Base-by-base conservation (phyloP, 2,113 vertebrate genomes). In the Rhea americana region DNA sequence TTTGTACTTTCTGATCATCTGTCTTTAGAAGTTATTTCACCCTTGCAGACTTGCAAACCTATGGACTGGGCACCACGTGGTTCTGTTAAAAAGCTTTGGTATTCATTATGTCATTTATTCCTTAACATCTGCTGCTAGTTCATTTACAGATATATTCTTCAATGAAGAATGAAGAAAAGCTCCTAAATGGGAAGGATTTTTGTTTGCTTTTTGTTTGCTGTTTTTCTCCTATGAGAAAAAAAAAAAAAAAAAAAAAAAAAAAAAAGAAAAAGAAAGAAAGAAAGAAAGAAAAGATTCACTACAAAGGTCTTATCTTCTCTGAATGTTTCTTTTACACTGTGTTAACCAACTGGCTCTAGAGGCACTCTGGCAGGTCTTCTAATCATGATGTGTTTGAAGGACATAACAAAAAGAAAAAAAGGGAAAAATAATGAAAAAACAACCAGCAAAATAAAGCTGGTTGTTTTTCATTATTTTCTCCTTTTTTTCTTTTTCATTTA, bases 141-240 rank as follows among this genome's bases (percentile, higher is more conserved):
- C 10, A 75, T 75, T 84, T 22, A 28, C 7, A 84, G 43, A 68
- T 67, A 19, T 20, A 55, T 50, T 39, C 24, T 75, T 75, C 82
- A 15, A 47, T 21, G 30, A 48, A 7, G 20, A 51, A 0, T 11
- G 11, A 56, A 79, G 79, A 84, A 43, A 0, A 0, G 15, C 50
- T 47, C 55, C 74, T 67, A 16, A 85, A 26, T 1, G 1, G 15
- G 15, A 47, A 5, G 30, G 13, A 43, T 43, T 43, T 43, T 45
- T 45, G 6, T 35, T 35, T 35, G 35, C 35, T 35, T 35, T 35
- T 35, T 35, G 35, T 35, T 35, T 35, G 35, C 35, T 35, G 35
- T 35, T 35, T 35, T 35, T 35, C 35, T 35, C 35, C 35, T 35
- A 35, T 35, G 35, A 35, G 35, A 35, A 35, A n/a, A n/a, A n/a